Percentiles rank a stretch among this genome's conserved stretches.
Evolutionary conservation across 2,888 invertebrate species (phyloP).

Genomic region (Dicyrtoma fusca): DNA sequence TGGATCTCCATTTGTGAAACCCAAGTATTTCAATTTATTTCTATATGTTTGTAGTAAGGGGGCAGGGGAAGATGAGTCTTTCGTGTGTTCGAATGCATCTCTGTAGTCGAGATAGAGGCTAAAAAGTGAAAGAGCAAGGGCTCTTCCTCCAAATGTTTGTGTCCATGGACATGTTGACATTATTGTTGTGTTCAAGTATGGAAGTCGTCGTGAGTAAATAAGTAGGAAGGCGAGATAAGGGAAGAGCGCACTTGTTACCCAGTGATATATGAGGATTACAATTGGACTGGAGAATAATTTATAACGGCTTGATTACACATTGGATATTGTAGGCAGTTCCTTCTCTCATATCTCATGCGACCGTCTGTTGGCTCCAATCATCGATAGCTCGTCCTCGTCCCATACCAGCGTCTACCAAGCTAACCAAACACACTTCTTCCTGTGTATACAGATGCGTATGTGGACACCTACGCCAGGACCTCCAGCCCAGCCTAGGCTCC

Average conservation of each 20-base stretch:
- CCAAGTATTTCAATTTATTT: no score
- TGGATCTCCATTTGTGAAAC: no score
- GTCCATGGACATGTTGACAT: slow-evolving; percentile 24
- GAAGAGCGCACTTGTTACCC: slow-evolving; percentile 32
- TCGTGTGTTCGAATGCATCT: neutral
- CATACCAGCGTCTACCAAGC: no score
- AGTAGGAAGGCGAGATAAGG: slow-evolving; percentile 33
- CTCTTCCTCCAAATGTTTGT: neutral
- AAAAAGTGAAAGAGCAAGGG: neutral
- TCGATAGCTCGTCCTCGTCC: slow-evolving; percentile 2
- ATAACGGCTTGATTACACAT: slow-evolving; percentile 47
- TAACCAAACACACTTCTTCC: no score
- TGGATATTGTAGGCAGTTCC: slow-evolving; percentile 43
- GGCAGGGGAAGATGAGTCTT: neutral
- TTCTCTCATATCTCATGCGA: slow-evolving; percentile 42
- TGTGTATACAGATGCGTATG: neutral
- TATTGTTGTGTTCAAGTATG: slow-evolving; percentile 10
- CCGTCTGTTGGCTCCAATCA: slow-evolving; percentile 33
- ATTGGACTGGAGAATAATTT: slow-evolving; percentile 46
- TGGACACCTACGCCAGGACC: neutral
- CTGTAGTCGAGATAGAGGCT: neutral
- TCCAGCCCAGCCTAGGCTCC: neutral
- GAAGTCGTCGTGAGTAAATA: slow-evolving; percentile 23
- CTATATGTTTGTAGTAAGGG: no score
- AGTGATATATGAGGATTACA: slow-evolving; percentile 46